Conservation (phyloP, 2,797 vertebrate species). For the Sebastes paucispinis region DNA sequence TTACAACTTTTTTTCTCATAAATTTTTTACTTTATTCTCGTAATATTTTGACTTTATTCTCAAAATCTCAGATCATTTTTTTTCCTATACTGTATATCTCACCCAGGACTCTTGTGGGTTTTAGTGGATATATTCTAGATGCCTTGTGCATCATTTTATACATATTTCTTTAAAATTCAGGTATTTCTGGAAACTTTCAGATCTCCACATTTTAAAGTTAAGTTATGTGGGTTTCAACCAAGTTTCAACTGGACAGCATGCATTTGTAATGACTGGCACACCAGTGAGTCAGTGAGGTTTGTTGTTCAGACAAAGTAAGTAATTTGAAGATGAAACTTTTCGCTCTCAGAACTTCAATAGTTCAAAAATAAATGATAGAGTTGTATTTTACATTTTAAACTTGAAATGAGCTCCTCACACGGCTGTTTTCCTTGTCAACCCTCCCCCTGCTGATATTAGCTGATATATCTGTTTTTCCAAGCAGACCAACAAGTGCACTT, state of each 20-base stretch:
- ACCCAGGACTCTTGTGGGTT: background rate
- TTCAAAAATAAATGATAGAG: background rate
- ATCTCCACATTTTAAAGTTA: background rate
- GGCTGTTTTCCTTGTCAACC: background rate
- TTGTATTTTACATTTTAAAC: background rate
- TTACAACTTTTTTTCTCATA: too few species aligned
- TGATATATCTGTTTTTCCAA: background rate
- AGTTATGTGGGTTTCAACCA: background rate
- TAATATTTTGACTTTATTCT: too few species aligned
- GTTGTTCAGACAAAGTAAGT: background rate
- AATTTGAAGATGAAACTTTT: background rate
- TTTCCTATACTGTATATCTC: background rate
- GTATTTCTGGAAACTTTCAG: background rate
- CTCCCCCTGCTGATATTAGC: background rate
- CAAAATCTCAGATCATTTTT: too few species aligned
- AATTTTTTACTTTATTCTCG: too few species aligned
- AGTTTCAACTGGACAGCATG: background rate
- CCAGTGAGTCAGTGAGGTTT: background rate
- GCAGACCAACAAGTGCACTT: slow-evolving; percentile 23
- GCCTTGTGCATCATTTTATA: background rate
- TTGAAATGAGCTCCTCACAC: background rate
- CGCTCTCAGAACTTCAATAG: background rate
- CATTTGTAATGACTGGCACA: background rate
- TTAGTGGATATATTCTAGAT: background rate
- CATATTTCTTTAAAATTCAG: too few species aligned